Conservation (phyloP, 2,113 vertebrate species). For the Xyrauchen texanus region DNA sequence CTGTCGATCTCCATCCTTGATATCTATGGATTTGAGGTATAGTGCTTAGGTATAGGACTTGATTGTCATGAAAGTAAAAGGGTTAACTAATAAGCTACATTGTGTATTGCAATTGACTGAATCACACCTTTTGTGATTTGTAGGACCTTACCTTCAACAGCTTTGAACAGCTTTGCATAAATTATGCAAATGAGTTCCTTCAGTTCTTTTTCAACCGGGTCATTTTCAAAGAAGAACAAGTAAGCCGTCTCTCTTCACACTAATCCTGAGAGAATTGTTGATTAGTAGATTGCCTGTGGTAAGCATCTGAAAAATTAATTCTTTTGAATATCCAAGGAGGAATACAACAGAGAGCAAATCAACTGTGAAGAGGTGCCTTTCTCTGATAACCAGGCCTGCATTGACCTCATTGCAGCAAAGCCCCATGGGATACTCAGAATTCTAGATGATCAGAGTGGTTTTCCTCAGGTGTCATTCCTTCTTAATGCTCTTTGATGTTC, state of each 20-base stretch:
- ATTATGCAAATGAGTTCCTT: constrained; percentile 96
- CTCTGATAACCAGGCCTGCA: constrained; percentile 90
- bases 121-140: constrained; percentile 33
- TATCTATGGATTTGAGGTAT: constrained; percentile 97
- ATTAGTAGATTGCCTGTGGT: not conserved
- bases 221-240: constrained; percentile 95
- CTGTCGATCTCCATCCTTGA: constrained; percentile 94
- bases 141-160: constrained; percentile 85
- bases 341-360: constrained; percentile 90
- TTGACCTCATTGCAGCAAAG: constrained; percentile 92
- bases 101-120: not conserved
- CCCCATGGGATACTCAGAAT: constrained; percentile 93
- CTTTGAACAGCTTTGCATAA: constrained; percentile 98
- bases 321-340: constrained; percentile 77
- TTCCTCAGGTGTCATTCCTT: constrained; percentile 85
- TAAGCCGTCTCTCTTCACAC: constrained; percentile 52
- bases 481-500: not conserved
- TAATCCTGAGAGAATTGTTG: constrained; percentile 29
- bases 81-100: not conserved
- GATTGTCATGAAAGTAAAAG: not conserved
- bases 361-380: constrained; percentile 90
- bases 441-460: constrained; percentile 93
- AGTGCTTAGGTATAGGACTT: not conserved
- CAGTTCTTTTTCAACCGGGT: constrained; percentile 98
- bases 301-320: not conserved